Evolutionary conservation across 2,797 vertebrate genomes (phyloP).

Genomic region (Hyperoplus lanceolatus): DNA sequence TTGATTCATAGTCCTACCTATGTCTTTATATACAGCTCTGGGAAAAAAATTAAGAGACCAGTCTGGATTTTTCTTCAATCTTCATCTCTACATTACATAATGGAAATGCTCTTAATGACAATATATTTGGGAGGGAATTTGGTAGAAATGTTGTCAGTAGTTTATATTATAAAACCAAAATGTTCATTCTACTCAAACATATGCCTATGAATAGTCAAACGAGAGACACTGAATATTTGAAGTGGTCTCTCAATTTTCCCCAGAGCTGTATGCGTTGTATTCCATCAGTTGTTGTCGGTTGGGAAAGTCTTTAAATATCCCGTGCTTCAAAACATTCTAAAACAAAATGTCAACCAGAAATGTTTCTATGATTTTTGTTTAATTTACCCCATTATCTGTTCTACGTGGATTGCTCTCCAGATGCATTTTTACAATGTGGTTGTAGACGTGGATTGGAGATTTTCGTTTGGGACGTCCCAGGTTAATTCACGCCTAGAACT

Average conservation of each 20-base stretch:
- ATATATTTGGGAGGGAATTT: too few relatives aligned
- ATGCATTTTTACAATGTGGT: not conserved
- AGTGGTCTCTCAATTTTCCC: too few relatives aligned
- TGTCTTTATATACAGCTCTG: not conserved
- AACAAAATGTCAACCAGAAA: not conserved
- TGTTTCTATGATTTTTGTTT: not conserved
- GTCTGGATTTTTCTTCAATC: too few relatives aligned
- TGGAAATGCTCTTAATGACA: too few relatives aligned
- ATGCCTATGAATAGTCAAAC: too few relatives aligned
- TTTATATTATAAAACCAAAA: too few relatives aligned
- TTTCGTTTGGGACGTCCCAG: not conserved
- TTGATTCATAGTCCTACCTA: not conserved
- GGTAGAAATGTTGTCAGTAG: too few relatives aligned
- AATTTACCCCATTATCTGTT: not conserved
- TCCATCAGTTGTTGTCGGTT: not conserved
- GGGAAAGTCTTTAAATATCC: conserved; percentile 1
- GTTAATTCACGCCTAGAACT: not conserved
- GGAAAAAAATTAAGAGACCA: too few relatives aligned
- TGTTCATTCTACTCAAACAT: too few relatives aligned
- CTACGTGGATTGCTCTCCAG: not conserved
- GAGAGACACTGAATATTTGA: too few relatives aligned
- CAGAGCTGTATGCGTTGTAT: not conserved
- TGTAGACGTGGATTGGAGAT: not conserved
- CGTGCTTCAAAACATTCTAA: not conserved
- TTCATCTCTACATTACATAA: too few relatives aligned